Evolutionary conservation across 1,140 invertebrate species (phyloP).

Genomic region (Cydia fagiglandana): DNA sequence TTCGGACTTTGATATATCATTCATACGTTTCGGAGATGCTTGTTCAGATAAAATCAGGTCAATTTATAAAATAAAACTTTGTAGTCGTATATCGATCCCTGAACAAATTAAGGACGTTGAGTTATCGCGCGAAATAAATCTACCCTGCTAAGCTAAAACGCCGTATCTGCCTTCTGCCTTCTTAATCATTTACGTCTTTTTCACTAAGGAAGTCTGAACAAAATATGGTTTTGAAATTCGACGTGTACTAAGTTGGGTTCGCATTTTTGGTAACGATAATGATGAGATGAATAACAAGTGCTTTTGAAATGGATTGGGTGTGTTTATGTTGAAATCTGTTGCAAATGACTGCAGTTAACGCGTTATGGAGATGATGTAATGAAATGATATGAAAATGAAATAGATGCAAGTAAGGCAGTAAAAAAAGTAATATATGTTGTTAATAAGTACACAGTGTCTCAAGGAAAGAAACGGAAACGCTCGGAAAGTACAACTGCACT

Average conservation of each 20-base stretch:
- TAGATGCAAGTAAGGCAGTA: not conserved
- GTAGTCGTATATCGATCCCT: slow-evolving; percentile 54
- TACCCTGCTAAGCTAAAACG: slow-evolving; percentile 37
- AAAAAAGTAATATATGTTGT: not conserved
- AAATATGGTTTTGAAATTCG: slow-evolving; percentile 24
- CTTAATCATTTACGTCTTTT: not conserved
- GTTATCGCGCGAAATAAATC: slow-evolving; percentile 38
- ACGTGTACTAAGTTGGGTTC: slow-evolving; percentile 24
- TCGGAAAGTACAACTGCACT: too few relatives aligned
- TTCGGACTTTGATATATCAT: slow-evolving; percentile 67
- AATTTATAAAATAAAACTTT: slow-evolving; percentile 56
- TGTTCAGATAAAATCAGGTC: slow-evolving; percentile 51
- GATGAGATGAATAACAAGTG: slow-evolving; percentile 20
- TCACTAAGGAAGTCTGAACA: not conserved
- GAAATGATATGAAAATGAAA: slow-evolving; percentile 8
- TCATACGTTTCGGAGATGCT: slow-evolving; percentile 48
- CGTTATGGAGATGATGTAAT: not conserved
- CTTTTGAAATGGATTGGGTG: slow-evolving; percentile 17
- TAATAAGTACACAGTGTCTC: too few relatives aligned
- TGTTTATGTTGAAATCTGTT: slow-evolving; percentile 7
- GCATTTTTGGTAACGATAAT: slow-evolving; percentile 6
- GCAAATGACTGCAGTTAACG: not conserved
- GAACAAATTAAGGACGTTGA: slow-evolving; percentile 51
- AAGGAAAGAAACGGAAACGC: too few relatives aligned
- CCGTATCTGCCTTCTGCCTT: not conserved